Conservation (phyloP, 92 coral and sea anemone species). For the Phenganax subtilis region DNA sequence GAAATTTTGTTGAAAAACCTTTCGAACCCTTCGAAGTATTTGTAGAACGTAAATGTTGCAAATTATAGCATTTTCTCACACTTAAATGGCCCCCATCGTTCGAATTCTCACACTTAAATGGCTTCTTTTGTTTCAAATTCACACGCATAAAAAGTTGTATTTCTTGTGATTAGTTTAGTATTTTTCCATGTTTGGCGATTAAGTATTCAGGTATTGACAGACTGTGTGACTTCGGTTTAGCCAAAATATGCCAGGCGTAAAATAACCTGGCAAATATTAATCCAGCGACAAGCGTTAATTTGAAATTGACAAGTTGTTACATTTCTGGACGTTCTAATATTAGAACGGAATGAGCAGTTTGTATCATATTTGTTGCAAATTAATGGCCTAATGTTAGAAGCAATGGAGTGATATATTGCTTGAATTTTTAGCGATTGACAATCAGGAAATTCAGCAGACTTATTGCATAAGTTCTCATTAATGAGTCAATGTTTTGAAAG, state of each 20-base stretch:
- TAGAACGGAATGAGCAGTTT: background rate
- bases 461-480: background rate
- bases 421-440: too few species aligned
- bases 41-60: background rate
- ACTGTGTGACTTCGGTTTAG: background rate
- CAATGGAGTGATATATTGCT: too few species aligned
- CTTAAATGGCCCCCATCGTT: background rate
- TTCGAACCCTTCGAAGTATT: background rate
- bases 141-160: too few species aligned
- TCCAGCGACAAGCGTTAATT: background rate
- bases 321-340: background rate
- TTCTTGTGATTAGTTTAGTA: background rate
- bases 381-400: background rate
- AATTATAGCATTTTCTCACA: background rate
- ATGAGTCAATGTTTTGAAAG: background rate
- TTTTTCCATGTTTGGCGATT: background rate
- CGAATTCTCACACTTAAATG: background rate
- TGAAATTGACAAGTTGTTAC: conserved; percentile 8
- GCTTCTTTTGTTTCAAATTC: background rate
- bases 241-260: background rate
- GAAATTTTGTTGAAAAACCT: background rate
- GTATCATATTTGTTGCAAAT: background rate
- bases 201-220: conserved; percentile 6
- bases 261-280: conserved; percentile 1
- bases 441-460: too few species aligned